Evolutionary conservation across 1,140 invertebrate genomes (phyloP), one percentile per base, ranked within the genome.

Genomic region (Drosophila auraria): DNA sequence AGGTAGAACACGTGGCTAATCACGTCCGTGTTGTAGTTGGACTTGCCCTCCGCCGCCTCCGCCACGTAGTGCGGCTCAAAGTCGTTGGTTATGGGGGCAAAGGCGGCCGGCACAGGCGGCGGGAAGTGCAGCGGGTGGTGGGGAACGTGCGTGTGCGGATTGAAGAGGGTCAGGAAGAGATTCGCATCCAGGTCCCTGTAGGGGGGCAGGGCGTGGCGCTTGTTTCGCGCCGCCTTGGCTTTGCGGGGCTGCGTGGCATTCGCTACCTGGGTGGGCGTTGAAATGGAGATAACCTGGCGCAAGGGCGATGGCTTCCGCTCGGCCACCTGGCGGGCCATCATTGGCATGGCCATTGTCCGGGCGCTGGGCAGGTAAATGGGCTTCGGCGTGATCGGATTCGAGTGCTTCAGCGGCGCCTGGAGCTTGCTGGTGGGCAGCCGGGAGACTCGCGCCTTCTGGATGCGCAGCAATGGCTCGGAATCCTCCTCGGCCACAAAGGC

Each of bases 1-100:
- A 92, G 58, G 57, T 93, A 93, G 64, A 93, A 93, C 0, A 93
- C 84, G 54, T 93, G 92, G 36, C 91, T 91, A 7, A 93, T 92
- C 27, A 93, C 84, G 62, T 93, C 92, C 17, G 87, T 91, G 14
- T 91, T 92, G 23, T 91, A 92, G 68, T 91, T 91, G 15, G 92
- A 86, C 47, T 92, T 92, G 12, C 65, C 44, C 50, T 86, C 78
- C 6, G 59, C 73, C 3, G 38, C 79, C 7, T 73, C 77, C 15
- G 27, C 42, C 2, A 78, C 60, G 33, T 78, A 90, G 23, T 91
- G 87, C 8, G 82, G 79, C 42, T 92, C 91, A 42, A 82, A 92
- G n/a, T 92, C 91, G 17, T 89, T 89, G 36, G 62, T 59, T n/a
- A 92, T 77, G 49, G 87, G 81, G 0, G 83, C 72, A 44, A 82